Evolutionary conservation across 1,140 invertebrate species (phyloP), one percentile per base, ranked within the genome.

Genomic region (Stratiolaelaps scimitus): DNA sequence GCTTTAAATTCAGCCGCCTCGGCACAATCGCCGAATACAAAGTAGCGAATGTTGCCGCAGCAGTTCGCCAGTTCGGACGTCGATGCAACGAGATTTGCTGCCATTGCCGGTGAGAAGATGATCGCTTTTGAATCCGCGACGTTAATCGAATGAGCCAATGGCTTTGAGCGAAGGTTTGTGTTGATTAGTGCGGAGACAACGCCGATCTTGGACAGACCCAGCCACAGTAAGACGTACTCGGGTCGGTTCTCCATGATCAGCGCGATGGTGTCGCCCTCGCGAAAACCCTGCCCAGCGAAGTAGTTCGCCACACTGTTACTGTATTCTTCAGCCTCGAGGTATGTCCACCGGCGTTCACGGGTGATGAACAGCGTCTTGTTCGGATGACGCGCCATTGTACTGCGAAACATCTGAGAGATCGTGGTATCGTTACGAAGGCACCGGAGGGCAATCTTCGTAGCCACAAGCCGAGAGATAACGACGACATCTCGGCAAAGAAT

Each of bases 161-260:
- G 81, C 2, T 86, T 80, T 0, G 81, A 78, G 13, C 83, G 78
- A 28, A 94, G 77, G 74, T 94, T 92, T 1, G 83, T 87, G 72
- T 96, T 97, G 7, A 97, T 83, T 2, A 96, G 79, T 0, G 92
- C 90, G 1, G 85, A 82, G 0, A 88, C 81, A 0, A 89, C 83
- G 34, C 90, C 89, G 48, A 48, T 48, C 15, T 48, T 48, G 5
- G 47, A 48, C 2, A 93, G 74, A 0, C 89, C 90, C 1, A 94
- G 75, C 89, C 89, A 93, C 17, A 86, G 78, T 69, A 83, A 83
- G 1, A 88, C 79, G 72, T 86, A 92, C 73, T 91, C 86, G 0
- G 84, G 83, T 43, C 84, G 78, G 75, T 80, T 85, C 70, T 90
- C 88, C 83, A 93, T 84, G 30, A 89, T 80, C 5, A 96, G 71